Conservation (phyloP, 2,888 invertebrate species). For the Rhimphoctona megacephalus region DNA sequence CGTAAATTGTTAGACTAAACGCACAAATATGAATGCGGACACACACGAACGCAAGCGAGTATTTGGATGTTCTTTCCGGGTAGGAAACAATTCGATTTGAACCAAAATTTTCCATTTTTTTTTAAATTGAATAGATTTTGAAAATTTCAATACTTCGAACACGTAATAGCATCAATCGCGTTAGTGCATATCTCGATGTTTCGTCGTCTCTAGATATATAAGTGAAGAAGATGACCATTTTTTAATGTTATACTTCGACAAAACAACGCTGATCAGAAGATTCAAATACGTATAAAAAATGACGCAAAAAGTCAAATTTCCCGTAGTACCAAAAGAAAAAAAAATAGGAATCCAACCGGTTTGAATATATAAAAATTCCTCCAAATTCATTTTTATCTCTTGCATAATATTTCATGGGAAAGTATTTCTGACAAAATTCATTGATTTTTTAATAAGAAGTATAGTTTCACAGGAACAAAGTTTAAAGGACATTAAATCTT, state of each 20-base stretch:
- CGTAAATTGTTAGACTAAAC: background rate
- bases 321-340: background rate
- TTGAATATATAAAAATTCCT: background rate
- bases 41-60: background rate
- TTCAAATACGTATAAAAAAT: background rate
- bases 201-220: too few species aligned
- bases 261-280: background rate
- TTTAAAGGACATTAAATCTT: slow-evolving; percentile 11
- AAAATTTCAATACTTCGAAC: background rate
- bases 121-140: background rate
- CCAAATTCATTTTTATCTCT: background rate
- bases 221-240: background rate
- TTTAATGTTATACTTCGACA: background rate
- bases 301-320: background rate
- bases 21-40: background rate
- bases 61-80: background rate
- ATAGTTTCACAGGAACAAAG: background rate
- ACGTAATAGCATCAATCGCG: background rate
- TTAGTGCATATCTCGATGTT: too few species aligned
- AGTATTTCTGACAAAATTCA: background rate
- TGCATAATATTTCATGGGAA: background rate
- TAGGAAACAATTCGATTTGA: background rate
- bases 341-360: background rate
- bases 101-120: background rate
- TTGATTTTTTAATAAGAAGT: background rate